Evolutionary conservation across 1,140 invertebrate genomes (phyloP), one percentile per base, ranked within the genome.

Genomic region (Aphelenchoides fujianensis): DNA sequence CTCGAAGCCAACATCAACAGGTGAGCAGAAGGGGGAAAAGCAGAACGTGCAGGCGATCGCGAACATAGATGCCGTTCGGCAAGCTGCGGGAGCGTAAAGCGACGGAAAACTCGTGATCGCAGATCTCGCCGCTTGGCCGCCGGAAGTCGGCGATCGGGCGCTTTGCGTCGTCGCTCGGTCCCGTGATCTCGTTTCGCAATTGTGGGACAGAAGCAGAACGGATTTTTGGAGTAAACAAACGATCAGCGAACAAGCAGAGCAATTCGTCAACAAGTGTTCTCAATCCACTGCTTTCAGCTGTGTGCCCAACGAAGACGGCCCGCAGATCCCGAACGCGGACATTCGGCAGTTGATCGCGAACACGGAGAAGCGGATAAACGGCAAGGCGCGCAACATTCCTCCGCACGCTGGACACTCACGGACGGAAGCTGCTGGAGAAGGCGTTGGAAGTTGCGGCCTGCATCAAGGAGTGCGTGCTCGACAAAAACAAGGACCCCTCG

Each of bases 1-100:
- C 34, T 59, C 12, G 55, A 59, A 19, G 19, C 55, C 12, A 59
- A 59, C 34, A 59, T 59, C 55, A 59, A 59, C 55, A 59, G 55
- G 55, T 59, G n/a, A n/a, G n/a, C n/a, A n/a, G n/a, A n/a, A n/a
- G n/a, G n/a, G n/a, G n/a, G n/a, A n/a, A n/a, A n/a, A n/a, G n/a
- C n/a, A n/a, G n/a, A n/a, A 59, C 5, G 55, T 59, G 5, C 55
- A 5, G 34, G 23, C 55, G 23, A 5, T 30, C 23, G 19, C 28
- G 5, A 7, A 5, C 55, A 59, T 23, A 59, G 19, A n/a, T n/a
- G n/a, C n/a, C 55, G 41, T 48, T 48, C 23, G 41, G n/a, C n/a
- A n/a, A 48, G 41, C 23, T 48, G 23, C 23, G 41, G 23, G 23
- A 48, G 23, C 41, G 41, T 48, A 23, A 48, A 48, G 41, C 12